Evolutionary conservation across 2,888 invertebrate genomes (phyloP).

Genomic region (Ischnus inquisitorius): DNA sequence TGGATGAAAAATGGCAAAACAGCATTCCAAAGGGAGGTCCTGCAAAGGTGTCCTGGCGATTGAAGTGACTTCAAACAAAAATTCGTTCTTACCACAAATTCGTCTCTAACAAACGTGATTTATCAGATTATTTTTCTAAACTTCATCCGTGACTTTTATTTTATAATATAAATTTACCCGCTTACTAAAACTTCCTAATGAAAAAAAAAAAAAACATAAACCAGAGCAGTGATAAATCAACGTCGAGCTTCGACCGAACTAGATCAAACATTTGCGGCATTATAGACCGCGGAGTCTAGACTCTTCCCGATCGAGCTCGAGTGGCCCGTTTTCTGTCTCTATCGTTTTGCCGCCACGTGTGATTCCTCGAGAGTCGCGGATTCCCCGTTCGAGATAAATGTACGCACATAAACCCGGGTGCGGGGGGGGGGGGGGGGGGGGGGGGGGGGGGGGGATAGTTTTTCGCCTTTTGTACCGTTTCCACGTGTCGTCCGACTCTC

Average conservation of each 20-base stretch:
- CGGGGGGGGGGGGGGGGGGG: not conserved
- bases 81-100: too few relatives aligned
- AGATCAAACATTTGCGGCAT: constrained; percentile 13
- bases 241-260: not conserved
- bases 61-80: too few relatives aligned
- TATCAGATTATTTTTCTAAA: too few relatives aligned
- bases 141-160: too few relatives aligned
- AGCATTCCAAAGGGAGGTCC: too few relatives aligned
- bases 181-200: too few relatives aligned
- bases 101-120: too few relatives aligned
- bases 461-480: constrained; percentile 6
- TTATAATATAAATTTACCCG: too few relatives aligned
- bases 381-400: not conserved
- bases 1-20: too few relatives aligned
- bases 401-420: not conserved
- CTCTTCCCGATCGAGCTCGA: constrained; percentile 6
- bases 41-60: too few relatives aligned
- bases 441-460: constrained; percentile 1
- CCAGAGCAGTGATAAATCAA: not conserved
- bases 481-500: constrained; percentile 23
- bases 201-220: too few relatives aligned
- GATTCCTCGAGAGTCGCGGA: constrained; percentile 1
- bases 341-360: constrained; percentile 3
- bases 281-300: not conserved
- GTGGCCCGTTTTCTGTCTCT: constrained; percentile 29